A percentile compares a stretch with the other conserved stretches of the same genome.
Evolutionary conservation across 2,888 invertebrate species (phyloP).

Genomic region (Neoaliturus tenellus): DNA sequence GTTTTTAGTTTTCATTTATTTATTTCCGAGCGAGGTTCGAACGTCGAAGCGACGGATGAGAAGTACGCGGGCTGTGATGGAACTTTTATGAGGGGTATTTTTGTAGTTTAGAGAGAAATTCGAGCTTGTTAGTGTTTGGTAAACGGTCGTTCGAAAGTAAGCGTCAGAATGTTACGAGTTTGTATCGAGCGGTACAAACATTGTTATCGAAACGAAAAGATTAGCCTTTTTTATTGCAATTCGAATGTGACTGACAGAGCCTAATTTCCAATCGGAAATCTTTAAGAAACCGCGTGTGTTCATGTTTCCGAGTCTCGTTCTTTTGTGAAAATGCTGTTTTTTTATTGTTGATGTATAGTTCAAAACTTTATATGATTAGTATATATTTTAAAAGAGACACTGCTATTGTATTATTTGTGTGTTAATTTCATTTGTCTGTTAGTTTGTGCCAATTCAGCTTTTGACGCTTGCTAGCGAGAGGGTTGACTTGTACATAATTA

Average conservation of each 20-base stretch:
- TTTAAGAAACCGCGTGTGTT: constrained; percentile 56
- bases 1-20: constrained; percentile 36
- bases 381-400: constrained; percentile 56
- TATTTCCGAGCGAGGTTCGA: constrained; percentile 31
- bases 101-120: constrained; percentile 50
- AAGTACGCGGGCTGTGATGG: constrained; percentile 55
- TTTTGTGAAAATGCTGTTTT: constrained; percentile 53
- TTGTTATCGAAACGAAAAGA: constrained; percentile 32
- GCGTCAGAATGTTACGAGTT: constrained; percentile 26
- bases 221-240: constrained; percentile 41
- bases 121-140: constrained; percentile 53
- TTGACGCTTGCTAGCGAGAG: constrained; percentile 63
- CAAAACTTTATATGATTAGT: constrained; percentile 58
- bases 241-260: constrained; percentile 48
- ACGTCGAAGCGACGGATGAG: constrained; percentile 33
- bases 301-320: constrained; percentile 55
- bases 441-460: constrained; percentile 66
- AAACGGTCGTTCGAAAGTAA: neutral
- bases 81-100: constrained; percentile 49
- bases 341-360: constrained; percentile 58
- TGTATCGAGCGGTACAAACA: constrained; percentile 21
- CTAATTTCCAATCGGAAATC: constrained; percentile 46
- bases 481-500: constrained; percentile 57
- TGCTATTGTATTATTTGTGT: constrained; percentile 55
- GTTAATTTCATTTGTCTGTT: constrained; percentile 60